Evolutionary conservation across 2,888 invertebrate genomes (phyloP), one percentile per base, ranked within the genome.

Genomic region (Vesta saturnalis): DNA sequence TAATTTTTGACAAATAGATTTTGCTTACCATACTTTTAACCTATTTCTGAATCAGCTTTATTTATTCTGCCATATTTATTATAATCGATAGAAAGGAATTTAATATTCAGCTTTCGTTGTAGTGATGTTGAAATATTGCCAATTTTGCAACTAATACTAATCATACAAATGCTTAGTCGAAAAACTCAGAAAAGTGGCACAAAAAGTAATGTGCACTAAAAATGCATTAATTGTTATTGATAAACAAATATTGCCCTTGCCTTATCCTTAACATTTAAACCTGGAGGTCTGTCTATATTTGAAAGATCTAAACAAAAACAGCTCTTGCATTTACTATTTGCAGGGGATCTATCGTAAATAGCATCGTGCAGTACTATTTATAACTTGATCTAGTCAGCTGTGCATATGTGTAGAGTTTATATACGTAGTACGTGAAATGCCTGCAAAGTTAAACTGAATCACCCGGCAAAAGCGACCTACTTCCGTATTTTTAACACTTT

Each of bases 401-500:
- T 75, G 70, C 71, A 63, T 55, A 70, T 69, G 54, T 52, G 52
- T 49, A 30, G n/a, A n/a, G 39, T 39, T 39, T 39, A n/a, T 52
- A 21, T 43, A 21, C 52, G 52, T 52, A 52, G 21, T 74, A 69
- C 68, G 68, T 68, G 68, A 35, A 64, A 72, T 72, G 73, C 72
- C 70, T 69, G 71, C 74, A 72, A 74, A 72, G 75, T 74, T 69
- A 76, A 73, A 75, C 69, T 74, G 74, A 73, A 74, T 74, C 70
- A 67, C 64, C 72, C 72, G 66, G 76, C 74, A 74, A 74, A 74
- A 77, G 72, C 78, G 79, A 79, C 79, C 79, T 78, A 79, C 78
- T 79, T 79, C 79, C 79, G 76, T 79, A 79, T 79, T 79, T 79
- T 79, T 79, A 79, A 79, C 75, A 66, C 72, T 76, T 74, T 74